Percentiles rank a stretch among this genome's conserved stretches.
Evolutionary conservation across 2,113 vertebrate genomes (phyloP).

Genomic region (Procavia capensis): DNA sequence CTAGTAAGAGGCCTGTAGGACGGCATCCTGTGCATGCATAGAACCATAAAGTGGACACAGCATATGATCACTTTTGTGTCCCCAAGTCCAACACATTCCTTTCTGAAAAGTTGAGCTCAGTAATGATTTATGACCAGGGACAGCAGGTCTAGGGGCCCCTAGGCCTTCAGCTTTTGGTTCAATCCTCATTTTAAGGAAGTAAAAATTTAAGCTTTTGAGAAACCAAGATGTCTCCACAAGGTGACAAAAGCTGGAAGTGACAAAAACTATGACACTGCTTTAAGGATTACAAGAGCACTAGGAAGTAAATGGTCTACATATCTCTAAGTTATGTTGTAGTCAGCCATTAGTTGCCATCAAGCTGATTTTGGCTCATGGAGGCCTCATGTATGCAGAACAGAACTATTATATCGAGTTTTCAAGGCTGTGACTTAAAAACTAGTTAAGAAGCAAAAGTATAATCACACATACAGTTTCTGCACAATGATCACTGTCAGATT

Average conservation of each 20-base stretch:
- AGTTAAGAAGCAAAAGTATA: neutral
- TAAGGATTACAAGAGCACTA: fast-evolving
- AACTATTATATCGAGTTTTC: neutral
- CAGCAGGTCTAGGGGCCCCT: no score
- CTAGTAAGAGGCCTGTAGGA: no score
- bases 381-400: neutral
- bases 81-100: no score
- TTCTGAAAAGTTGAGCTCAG: no score
- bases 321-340: neutral
- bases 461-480: neutral
- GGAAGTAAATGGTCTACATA: neutral
- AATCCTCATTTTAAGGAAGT: neutral
- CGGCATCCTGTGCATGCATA: no score
- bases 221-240: neutral
- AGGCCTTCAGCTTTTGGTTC: no score
- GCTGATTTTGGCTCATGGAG: neutral
- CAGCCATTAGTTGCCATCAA: neutral
- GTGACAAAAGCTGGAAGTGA: neutral
- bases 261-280: neutral
- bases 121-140: no score
- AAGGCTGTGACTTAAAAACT: neutral
- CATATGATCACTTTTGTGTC: no score
- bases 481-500: neutral
- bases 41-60: no score
- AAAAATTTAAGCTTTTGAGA: neutral